Evolutionary conservation across 2,113 vertebrate species (phyloP).

Genomic region (Austrofundulus limnaeus): DNA sequence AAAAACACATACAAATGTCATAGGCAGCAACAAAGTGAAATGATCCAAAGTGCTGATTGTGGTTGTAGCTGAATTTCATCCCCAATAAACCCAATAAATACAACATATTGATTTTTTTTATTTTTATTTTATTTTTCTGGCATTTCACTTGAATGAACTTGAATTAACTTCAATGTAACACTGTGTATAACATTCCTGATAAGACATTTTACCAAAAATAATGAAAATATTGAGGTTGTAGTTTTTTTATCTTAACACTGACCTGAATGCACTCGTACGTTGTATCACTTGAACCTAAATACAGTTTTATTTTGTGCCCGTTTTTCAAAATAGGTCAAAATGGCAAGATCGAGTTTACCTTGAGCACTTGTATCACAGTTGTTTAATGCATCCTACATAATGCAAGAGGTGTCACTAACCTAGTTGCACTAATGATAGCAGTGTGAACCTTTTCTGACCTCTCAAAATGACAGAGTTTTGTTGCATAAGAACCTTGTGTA

Average conservation of each 20-base stretch:
- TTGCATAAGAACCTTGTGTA: constrained; percentile 69
- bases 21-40: too few species aligned
- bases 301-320: background rate
- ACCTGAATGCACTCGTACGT: too few species aligned
- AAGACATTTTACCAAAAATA: background rate
- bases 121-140: too few species aligned
- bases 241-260: too few species aligned
- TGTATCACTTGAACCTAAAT: background rate
- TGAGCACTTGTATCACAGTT: constrained; percentile 43
- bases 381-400: constrained; percentile 43
- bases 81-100: too few species aligned
- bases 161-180: too few species aligned
- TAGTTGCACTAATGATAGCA: constrained; percentile 65
- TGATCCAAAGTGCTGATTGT: too few species aligned
- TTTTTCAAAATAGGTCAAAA: constrained; percentile 55
- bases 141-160: too few species aligned
- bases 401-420: constrained; percentile 64
- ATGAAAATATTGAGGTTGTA: background rate
- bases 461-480: constrained; percentile 70
- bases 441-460: constrained; percentile 74
- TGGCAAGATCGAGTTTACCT: constrained; percentile 44
- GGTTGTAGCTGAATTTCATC: too few species aligned
- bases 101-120: too few species aligned
- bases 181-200: too few species aligned
- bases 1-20: too few species aligned